Base-by-base conservation (phyloP, 2,113 vertebrate genomes). In the Protobothrops mucrosquamatus region DNA sequence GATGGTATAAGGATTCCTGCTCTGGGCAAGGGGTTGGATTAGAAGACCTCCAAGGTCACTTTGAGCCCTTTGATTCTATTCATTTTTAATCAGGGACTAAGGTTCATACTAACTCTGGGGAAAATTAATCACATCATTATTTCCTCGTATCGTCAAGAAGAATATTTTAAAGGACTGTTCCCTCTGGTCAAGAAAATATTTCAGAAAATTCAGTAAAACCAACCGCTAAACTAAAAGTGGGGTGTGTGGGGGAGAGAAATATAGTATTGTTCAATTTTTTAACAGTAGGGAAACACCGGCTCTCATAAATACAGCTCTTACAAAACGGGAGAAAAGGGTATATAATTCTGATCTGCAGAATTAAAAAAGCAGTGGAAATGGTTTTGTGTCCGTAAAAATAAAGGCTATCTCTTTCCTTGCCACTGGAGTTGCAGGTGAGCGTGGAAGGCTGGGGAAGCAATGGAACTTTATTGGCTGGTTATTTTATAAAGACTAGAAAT, bases 401-500 rank as follows among this genome's bases (percentile, higher is more conserved):
- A 26, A 61, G 26, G 88, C 14, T 46, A 1, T 46, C 46, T 81
- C 64, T 15, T 88, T 55, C 29, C 26, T 22, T 18, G 55, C 8
- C 39, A 7, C 9, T 29, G 85, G 24, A 46, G 15, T 39, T 89
- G 88, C 74, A 11, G 64, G 85, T 14, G 52, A 0, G 2, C 7
- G 55, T 39, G 43, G 88, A 46, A 15, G 48, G 10, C 20, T 64
- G 4, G 22, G 0, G 1, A 29, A 90, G 46, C 22, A 89, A 57
- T 46, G 39, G 57, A 52, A 51, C 3, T 85, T 59, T 59, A 57
- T 22, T 18, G 23, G 74, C 52, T 86, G 51, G 46, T 3, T 88
- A 18, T 54, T 94, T 14, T 85, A 22, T 2, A 11, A 0, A 0
- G 94, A 15, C 56, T 8, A 6, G 91, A 29, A 89, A 29, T 51